These are phyloP conservation scores for Aelia acuminata DNA, from an alignment of 2,888 invertebrate genomes.

Conservation along the genomic window DNA sequence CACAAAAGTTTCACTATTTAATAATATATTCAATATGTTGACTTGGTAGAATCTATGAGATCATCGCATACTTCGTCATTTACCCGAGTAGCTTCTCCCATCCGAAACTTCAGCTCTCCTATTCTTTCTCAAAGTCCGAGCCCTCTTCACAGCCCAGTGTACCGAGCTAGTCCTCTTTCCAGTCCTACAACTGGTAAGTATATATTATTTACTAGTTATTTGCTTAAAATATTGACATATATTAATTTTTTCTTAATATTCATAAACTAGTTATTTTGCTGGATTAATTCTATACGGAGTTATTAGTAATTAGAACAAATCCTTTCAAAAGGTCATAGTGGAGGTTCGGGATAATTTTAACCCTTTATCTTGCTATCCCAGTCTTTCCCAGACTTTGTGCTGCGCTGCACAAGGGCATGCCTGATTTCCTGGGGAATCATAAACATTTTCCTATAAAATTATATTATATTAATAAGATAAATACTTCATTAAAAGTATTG, in stretches of 20 bases:
- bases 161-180: conserved; percentile 63
- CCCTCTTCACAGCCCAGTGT: conserved; percentile 64
- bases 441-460: no score
- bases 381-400: no score
- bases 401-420: no score
- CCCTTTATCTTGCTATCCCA: no score
- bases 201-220: not conserved
- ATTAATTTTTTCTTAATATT: not conserved
- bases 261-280: no score
- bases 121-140: conserved; percentile 65
- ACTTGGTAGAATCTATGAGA: conserved; percentile 61
- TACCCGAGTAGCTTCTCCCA: conserved; percentile 64
- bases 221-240: not conserved
- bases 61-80: conserved; percentile 63
- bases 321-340: no score
- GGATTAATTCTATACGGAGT: no score
- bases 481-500: no score
- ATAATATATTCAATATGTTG: conserved; percentile 32
- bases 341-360: no score
- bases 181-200: conserved; percentile 62
- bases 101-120: conserved; percentile 64
- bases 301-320: no score
- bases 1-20: not conserved
- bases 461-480: no score
- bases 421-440: no score